Base-by-base conservation (phyloP, 2,797 vertebrate genomes). In the Chanos chanos region DNA sequence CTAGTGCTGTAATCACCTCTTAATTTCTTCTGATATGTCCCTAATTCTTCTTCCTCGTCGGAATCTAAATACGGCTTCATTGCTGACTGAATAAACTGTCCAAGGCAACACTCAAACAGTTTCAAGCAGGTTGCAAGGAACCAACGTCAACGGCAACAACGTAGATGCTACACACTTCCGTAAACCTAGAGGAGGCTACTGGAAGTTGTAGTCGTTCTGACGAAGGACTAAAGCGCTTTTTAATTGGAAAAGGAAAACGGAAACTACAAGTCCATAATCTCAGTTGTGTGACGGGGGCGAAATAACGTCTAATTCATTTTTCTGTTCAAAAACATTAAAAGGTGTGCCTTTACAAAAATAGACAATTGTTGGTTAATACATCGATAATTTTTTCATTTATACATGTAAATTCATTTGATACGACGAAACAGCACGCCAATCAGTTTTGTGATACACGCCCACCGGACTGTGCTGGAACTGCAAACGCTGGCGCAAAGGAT, bases 51-150 rank as follows among this genome's bases (percentile, higher is more conserved):
- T 1, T 85, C 85, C 30, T 87, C 83, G 0, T 88, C 87, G 4
- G 84, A 84, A 7, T 85, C 72, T 6, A 82, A 22, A 9, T 67
- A 33, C 1, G 79, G 67, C 70, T 84, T 87, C 87, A 89, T 90
- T 64, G 36, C 53, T 10, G 21, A 18, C n/a, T 40, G 13, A 9
- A 2, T 48, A 0, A 45, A 28, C 5, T 7, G 12, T 19, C n/a
- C 18, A 39, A 15, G 3, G 12, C 18, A 41, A 36, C 5, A n/a
- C n/a, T n/a, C n/a, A n/a, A n/a, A n/a, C n/a, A 7, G 13, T 15
- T 7, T 24, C 25, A 5, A 8, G 5, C 1, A 24, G 8, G 24
- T n/a, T 24, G 12, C 3, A 5, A n/a, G 7, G 18, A 25, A 27
- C 8, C 16, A 3, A 28, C 55, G 27, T 53, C 63, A 68, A 73